These are phyloP conservation scores for Cyanoramphus novaezelandiae DNA, from an alignment of 2,113 vertebrate species.

Conservation along the genomic window DNA sequence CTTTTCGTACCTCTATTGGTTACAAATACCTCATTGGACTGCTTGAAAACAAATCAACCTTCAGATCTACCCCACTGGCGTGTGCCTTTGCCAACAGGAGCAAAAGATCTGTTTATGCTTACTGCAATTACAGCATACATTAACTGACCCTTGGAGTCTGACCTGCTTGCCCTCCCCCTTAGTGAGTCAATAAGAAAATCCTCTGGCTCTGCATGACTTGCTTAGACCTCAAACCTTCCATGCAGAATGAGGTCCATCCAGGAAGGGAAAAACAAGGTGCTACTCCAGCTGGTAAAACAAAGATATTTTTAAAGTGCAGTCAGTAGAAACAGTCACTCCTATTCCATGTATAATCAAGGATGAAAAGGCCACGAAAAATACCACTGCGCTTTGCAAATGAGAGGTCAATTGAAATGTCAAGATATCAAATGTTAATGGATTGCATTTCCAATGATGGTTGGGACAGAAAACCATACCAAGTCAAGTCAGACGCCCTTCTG, in stretches of 20 bases:
- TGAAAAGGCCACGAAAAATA: constrained; percentile 70
- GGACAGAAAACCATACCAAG: constrained; percentile 44
- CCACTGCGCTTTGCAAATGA: constrained; percentile 68
- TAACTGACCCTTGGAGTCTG: neutral
- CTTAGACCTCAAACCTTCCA: constrained; percentile 22
- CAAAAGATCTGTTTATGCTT: constrained; percentile 36
- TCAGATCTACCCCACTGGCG: neutral
- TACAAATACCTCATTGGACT: neutral
- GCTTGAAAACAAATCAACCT: neutral
- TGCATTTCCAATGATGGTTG: constrained; percentile 43
- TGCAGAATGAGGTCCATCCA: constrained; percentile 9
- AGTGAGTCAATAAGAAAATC: constrained; percentile 49
- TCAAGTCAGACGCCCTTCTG: constrained; percentile 34
- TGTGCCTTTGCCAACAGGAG: neutral
- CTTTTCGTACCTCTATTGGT: neutral
- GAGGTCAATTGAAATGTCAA: constrained; percentile 69
- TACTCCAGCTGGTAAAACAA: constrained; percentile 58
- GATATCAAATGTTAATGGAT: constrained; percentile 63
- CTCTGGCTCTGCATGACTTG: constrained; percentile 42
- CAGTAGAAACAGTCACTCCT: constrained; percentile 57
- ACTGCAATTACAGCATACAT: constrained; percentile 11
- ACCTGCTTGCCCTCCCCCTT: constrained; percentile 5
- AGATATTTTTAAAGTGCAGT: constrained; percentile 66
- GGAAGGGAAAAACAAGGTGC: constrained; percentile 32
- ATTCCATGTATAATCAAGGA: constrained; percentile 63